Percentiles rank a stretch among this genome's conserved stretches.
phyloP scores from a whole-genome alignment of 1,140 invertebrate genomes.

The Lutraria rhynchaena region DNA sequence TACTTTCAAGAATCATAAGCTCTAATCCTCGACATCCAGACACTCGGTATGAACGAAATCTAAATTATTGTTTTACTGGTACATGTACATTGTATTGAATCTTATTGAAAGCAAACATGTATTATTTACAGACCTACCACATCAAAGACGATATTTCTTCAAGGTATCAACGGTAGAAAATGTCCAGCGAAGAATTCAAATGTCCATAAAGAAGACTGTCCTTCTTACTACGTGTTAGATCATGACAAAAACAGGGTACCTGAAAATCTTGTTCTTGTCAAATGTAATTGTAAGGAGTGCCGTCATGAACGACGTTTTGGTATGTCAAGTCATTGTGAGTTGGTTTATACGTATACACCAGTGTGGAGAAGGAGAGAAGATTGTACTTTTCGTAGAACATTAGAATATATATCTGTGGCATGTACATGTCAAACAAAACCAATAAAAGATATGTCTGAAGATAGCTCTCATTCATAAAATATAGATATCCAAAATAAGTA shows the following conservation, averaged over 20 bases:
- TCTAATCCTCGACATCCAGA: too few relatives aligned
- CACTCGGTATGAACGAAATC: too few relatives aligned
- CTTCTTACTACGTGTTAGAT: conserved; percentile 24
- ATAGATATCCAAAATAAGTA: too few relatives aligned
- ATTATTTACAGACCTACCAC: too few relatives aligned
- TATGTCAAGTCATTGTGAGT: neutral
- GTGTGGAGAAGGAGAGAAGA: conserved; percentile 16
- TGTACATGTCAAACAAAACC: neutral
- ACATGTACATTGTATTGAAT: too few relatives aligned
- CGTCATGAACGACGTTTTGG: neutral
- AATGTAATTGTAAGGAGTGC: conserved; percentile 21
- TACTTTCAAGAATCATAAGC: too few relatives aligned
- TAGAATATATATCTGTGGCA: conserved; percentile 6
- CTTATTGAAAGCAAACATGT: too few relatives aligned
- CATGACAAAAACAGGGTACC: conserved; percentile 23
- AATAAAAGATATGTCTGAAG: too few relatives aligned
- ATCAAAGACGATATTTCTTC: neutral
- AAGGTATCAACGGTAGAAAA: conserved; percentile 10
- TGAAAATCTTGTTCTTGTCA: conserved; percentile 26
- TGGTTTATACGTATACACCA: conserved; percentile 3
- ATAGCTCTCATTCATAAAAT: too few relatives aligned
- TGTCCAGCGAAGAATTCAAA: neutral
- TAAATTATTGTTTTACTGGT: too few relatives aligned
- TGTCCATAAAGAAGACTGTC: neutral
- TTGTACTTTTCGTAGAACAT: neutral